A percentile compares a stretch with the other conserved stretches of the same genome.
These are phyloP conservation scores for Pegoplata infirma DNA, from an alignment of 2,888 invertebrate genomes.

Conservation along the genomic window DNA sequence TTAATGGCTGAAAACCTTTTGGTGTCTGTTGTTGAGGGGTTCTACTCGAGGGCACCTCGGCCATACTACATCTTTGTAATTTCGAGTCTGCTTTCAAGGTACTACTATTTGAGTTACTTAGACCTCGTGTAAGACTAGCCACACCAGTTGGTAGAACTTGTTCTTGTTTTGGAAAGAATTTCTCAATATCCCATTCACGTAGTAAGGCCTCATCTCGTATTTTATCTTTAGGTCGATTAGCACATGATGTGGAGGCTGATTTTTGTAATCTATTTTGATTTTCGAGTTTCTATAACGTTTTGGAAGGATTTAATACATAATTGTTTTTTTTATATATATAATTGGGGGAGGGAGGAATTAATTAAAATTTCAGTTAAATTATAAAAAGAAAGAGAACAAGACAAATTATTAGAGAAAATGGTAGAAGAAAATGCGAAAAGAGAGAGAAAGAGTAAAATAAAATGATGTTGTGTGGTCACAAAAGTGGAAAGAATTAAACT, in stretches of 20 bases:
- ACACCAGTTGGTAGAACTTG: slow-evolving; percentile 43
- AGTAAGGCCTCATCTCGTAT: slow-evolving; percentile 87
- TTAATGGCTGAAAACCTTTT: slow-evolving; percentile 67
- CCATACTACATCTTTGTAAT: slow-evolving; percentile 64
- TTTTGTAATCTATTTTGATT: slow-evolving; percentile 73
- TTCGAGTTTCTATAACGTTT: slow-evolving; percentile 74
- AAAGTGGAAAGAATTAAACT: slow-evolving; percentile 2
- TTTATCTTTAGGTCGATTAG: slow-evolving; percentile 66
- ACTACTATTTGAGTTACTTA: slow-evolving; percentile 75
- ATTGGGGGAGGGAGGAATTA: slow-evolving; percentile 39
- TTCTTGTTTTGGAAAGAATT: slow-evolving; percentile 83
- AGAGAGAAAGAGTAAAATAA: slow-evolving; percentile 5
- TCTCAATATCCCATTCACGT: slow-evolving; percentile 92
- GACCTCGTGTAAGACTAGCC: slow-evolving; percentile 68
- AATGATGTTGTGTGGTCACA: background rate
- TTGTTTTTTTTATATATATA: slow-evolving; percentile 12
- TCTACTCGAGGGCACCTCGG: slow-evolving; percentile 61
- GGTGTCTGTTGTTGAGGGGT: slow-evolving; percentile 68
- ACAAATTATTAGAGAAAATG: slow-evolving; percentile 33
- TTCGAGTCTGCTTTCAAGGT: slow-evolving; percentile 76
- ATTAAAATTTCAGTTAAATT: slow-evolving; percentile 38
- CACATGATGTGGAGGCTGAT: slow-evolving; percentile 75
- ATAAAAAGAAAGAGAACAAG: slow-evolving; percentile 36
- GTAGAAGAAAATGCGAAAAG: slow-evolving; percentile 21
- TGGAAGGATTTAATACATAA: slow-evolving; percentile 23